Base-by-base conservation (phyloP, 35 echinoderm and acorn worm genomes). In the Heliocidaris erythrogramma region DNA sequence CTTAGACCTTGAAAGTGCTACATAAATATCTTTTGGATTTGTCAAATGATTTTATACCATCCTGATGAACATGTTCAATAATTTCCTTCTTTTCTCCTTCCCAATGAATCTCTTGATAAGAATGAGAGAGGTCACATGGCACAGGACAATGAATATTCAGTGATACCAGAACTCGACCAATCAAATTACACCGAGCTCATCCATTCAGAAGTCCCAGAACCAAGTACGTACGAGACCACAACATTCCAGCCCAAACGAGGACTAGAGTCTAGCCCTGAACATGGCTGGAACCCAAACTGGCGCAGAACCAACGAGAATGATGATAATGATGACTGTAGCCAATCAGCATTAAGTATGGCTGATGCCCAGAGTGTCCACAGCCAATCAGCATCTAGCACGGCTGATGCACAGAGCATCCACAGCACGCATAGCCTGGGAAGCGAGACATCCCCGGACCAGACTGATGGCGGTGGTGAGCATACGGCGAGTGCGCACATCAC, bases 81-180 rank as follows among this genome's bases (percentile, higher is more conserved):
- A 7, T 78, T 78, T 78, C 5, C 7, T 78, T 69, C n/a, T 21
- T 78, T 5, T 27, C 65, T 27, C 27, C 24, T 71, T 78, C 27
- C 27, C 7, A n/a, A 78, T 78, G 65, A 78, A 78, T 78, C 27
- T 78, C 17, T 78, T 78, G 21, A 24, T 56, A 78, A 78, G 65
- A 78, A 78, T 78, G 65, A 78, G 65, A n/a, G 65, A n/a, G 27
- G 65, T 7, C 65, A 78, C 65, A 78, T 78, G 65, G 65, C 21
- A 78, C 65, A 92, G 31, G 87, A 89, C 11, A 48, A 92, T 49
- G 48, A 92, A n/a, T 92, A 92, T 92, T 92, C 91, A 49, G 50
- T 92, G 91, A 92, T 92, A 30, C 91, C 91, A n/a, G 91, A 92
- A n/a, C 13, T 92, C 13, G 91, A 92, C 91, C 91, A 92, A 92